These are phyloP conservation scores for Lemur catta DNA, from an alignment of 2,797 vertebrate species.

Conservation along the genomic window DNA sequence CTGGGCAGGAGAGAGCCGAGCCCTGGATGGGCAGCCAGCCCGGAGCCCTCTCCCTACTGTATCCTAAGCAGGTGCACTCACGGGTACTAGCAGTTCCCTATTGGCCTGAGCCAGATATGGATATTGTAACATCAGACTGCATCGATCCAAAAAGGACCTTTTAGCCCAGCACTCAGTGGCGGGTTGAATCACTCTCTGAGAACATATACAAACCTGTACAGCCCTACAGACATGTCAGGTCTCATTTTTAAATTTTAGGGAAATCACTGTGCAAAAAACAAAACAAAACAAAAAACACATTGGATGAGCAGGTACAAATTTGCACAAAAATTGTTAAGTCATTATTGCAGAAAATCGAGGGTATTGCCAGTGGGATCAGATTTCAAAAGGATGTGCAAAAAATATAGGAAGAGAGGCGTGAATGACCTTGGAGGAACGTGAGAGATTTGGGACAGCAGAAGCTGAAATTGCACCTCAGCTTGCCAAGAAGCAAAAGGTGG, in stretches of 20 bases:
- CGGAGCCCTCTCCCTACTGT: too few relatives aligned
- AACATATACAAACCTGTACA: too few relatives aligned
- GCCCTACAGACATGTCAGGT: neutral
- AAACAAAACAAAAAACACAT: neutral
- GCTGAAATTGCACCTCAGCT: neutral
- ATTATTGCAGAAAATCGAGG: neutral
- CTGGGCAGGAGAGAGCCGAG: neutral
- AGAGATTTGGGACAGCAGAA: too few relatives aligned
- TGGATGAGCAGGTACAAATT: neutral
- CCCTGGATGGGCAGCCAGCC: neutral
- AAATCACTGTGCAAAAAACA: neutral
- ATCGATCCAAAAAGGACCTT: too few relatives aligned
- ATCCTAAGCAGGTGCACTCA: neutral
- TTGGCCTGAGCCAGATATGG: neutral
- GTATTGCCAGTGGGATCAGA: neutral
- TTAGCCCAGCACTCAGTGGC: neutral
- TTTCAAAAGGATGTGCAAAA: neutral
- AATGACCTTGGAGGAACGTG: fast-evolving
- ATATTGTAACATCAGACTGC: neutral
- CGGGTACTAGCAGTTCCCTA: neutral
- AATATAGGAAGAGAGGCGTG: neutral
- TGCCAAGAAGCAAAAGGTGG: neutral
- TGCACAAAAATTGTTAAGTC: neutral
- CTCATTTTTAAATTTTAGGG: neutral
- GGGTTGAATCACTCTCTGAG: neutral